A percentile compares a stretch with the other conserved stretches of the same genome.
These are phyloP conservation scores for Drosophila tropicalis DNA, from an alignment of 1,140 invertebrate genomes.

Conservation along the genomic window DNA sequence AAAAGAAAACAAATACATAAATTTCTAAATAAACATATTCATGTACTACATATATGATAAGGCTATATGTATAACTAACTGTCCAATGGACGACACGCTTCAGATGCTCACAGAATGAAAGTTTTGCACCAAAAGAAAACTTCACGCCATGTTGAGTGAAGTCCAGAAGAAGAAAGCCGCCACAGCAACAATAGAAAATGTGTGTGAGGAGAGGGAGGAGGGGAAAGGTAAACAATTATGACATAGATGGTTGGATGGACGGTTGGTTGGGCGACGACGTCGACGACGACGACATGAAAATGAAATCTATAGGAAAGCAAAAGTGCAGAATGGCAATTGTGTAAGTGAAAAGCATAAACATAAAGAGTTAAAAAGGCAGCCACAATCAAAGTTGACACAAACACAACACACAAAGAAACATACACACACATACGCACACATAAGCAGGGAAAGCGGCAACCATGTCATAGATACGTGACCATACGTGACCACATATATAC, in stretches of 20 bases:
- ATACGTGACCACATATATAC: constrained; percentile 16
- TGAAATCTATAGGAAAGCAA: constrained; percentile 69
- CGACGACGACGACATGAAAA: constrained; percentile 44
- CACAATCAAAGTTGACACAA: constrained; percentile 51
- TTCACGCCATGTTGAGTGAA: constrained; percentile 37
- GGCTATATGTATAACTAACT: constrained; percentile 15
- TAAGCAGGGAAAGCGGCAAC: constrained; percentile 64
- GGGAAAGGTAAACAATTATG: constrained; percentile 59
- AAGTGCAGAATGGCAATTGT: constrained; percentile 64
- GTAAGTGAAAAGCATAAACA: constrained; percentile 67
- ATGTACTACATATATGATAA: constrained; percentile 24
- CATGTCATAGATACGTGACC: constrained; percentile 67
- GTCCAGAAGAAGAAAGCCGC: constrained; percentile 56
- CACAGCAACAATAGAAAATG: constrained; percentile 17
- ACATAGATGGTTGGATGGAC: constrained; percentile 54
- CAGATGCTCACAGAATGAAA: constrained; percentile 57
- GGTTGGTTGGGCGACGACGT: constrained; percentile 25
- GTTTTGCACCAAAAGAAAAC: constrained; percentile 49
- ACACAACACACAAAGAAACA: not conserved
- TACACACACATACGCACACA: constrained; percentile 1
- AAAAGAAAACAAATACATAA: not conserved
- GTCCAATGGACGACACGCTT: constrained; percentile 60
- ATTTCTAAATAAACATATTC: constrained; percentile 2
- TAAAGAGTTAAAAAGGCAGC: constrained; percentile 36
- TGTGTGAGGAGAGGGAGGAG: not conserved